Conservation (phyloP, 2,113 vertebrate genomes). For the Urocolius indicus region DNA sequence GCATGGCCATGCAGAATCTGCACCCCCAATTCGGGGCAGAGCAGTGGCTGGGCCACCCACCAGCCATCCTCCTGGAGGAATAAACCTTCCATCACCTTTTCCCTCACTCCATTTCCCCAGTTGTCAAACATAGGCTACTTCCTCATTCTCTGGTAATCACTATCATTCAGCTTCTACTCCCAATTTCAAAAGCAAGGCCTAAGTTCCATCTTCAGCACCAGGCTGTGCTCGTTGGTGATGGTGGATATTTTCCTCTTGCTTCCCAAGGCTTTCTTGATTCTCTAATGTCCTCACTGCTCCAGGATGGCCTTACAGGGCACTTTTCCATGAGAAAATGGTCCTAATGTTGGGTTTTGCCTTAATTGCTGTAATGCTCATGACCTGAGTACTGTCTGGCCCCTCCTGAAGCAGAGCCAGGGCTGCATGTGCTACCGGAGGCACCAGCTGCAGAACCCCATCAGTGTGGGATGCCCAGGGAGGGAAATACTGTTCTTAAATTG, state of each 20-base stretch:
- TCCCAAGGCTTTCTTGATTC: not conserved
- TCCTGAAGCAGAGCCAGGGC: fast-evolving
- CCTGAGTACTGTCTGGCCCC: not conserved
- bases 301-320: not conserved
- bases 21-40: fast-evolving
- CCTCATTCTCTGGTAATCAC: not conserved
- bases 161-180: not conserved
- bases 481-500: not conserved
- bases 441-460: fast-evolving
- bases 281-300: not conserved
- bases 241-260: not conserved
- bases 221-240: not conserved
- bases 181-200: not conserved
- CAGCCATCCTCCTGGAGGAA: not conserved
- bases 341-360: not conserved
- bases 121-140: not conserved
- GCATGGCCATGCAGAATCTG: not conserved
- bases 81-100: not conserved
- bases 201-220: not conserved
- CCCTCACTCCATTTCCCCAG: not conserved
- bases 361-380: not conserved
- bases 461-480: fast-evolving
- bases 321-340: not conserved
- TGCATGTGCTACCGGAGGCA: fast-evolving
- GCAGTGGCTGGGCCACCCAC: not conserved